Conservation (phyloP, 2,113 vertebrate genomes). For the Macaca nemestrina region DNA sequence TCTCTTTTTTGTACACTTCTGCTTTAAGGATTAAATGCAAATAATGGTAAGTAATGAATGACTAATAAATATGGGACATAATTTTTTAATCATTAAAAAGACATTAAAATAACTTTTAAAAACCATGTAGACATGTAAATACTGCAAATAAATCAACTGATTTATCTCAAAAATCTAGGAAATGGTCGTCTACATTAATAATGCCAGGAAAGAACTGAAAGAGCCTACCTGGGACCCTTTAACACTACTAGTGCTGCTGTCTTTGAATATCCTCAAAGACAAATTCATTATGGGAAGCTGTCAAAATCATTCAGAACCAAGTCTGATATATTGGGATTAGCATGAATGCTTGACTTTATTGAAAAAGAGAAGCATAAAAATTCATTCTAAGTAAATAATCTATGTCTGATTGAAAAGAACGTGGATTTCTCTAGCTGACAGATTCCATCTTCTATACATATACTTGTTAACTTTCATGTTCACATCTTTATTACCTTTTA, state of each 20-base stretch:
- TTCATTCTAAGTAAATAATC: neutral
- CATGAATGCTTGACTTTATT: neutral
- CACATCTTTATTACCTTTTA: neutral
- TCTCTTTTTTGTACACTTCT: neutral
- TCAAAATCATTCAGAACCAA: neutral
- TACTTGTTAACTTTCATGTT: neutral
- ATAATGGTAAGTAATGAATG: neutral
- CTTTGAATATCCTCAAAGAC: neutral
- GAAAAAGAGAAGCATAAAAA: neutral
- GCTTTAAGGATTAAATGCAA: neutral
- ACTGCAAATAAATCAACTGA: neutral
- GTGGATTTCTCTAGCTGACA: neutral
- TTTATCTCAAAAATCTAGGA: neutral
- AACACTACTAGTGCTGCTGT: neutral
- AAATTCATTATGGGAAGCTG: neutral
- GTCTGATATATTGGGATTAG: neutral
- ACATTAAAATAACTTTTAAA: neutral
- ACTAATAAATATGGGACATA: neutral
- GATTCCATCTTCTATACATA: neutral
- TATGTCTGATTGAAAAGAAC: neutral
- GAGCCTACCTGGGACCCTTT: neutral
- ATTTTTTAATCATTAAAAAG: neutral
- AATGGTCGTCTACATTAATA: neutral
- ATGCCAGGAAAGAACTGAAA: neutral
- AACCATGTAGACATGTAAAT: neutral